Evolutionary conservation across 2,113 vertebrate species (phyloP), one percentile per base, ranked within the genome.

Genomic region (Paracanthobrama guichenoti): DNA sequence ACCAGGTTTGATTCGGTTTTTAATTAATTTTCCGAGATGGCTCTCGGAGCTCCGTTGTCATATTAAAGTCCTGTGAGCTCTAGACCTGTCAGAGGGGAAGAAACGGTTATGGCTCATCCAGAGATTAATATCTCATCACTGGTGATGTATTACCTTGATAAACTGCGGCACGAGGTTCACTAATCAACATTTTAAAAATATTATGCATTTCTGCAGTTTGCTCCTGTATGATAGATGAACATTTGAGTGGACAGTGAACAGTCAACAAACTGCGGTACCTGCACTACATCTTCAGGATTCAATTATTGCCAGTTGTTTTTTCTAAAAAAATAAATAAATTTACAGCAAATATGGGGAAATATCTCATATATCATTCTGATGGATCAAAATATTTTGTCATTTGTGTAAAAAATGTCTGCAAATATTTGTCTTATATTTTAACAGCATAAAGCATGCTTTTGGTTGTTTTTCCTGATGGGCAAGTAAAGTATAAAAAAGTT

Each of bases 171-270:
- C 48, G 60, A 69, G 76, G 77, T 71, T 79, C 77, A 85, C 84
- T 87, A 78, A 87, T 85, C 79, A 85, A 87, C 83, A 83, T 87
- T 88, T 73, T 39, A 86, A 80, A 88, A 83, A 81, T 69, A 74
- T 88, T 83, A 83, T 78, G 62, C 75, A 78, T 84, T 84, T 84
- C 64, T 31, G 39, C 60, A 66, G 71, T 64, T 66, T 62, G 57
- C 44, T 64, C 50, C 50, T 60, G 50, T 31, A 20, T 79, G 76
- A 72, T 69, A 85, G 50, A 71, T 85, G 31, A 71, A 69, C 53
- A 79, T 67, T 28, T 71, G 72, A 84, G 82, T 66, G 72, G 73
- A 76, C 73, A 66, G 69, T 74, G 69, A 59, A 74, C 69, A 74
- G 69, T 28, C 81, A 74, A 44, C 69, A 74, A 26, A 26, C 81